Percentiles rank a stretch among this genome's conserved stretches.
Conservation (phyloP, 2,113 vertebrate genomes). For the mouse (Mus musculus) region DNA sequence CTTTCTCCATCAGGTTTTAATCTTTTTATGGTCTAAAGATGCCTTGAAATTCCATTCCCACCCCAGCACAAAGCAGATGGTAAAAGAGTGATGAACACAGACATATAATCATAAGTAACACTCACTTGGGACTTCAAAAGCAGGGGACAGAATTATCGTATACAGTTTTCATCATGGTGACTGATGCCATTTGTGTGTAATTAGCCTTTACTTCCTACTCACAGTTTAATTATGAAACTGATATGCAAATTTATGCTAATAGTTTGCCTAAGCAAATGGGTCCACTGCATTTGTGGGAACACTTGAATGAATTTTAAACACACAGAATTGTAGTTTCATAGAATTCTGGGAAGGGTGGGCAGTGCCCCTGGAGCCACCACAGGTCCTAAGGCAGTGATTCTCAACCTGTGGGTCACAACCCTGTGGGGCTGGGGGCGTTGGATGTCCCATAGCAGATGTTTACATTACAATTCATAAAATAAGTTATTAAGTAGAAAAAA, state of each 20-base stretch:
- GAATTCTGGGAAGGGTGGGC: neutral
- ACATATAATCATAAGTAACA: neutral
- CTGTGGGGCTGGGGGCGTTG: rapidly evolving
- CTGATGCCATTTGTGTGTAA: conserved; percentile 21
- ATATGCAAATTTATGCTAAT: conserved; percentile 66
- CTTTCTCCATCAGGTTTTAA: neutral
- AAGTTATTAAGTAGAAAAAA: neutral
- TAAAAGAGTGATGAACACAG: neutral
- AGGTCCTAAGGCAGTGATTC: neutral
- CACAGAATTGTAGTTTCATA: neutral
- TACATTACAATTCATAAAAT: neutral
- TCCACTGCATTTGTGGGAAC: conserved; percentile 28
- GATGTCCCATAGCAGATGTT: neutral
- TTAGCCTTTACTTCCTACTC: conserved; percentile 56
- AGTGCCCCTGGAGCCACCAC: neutral
- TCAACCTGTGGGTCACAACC: neutral
- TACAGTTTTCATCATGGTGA: neutral
- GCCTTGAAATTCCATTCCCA: neutral
- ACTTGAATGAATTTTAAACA: conserved; percentile 32
- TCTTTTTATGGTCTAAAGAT: neutral
- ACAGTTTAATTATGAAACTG: conserved; percentile 61
- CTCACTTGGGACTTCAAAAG: neutral
- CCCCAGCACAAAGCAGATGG: neutral
- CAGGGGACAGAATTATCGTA: neutral
- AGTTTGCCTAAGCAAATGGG: conserved; percentile 18